Conservation (phyloP, 2,113 vertebrate species). For the Odocoileus hemionus region DNA sequence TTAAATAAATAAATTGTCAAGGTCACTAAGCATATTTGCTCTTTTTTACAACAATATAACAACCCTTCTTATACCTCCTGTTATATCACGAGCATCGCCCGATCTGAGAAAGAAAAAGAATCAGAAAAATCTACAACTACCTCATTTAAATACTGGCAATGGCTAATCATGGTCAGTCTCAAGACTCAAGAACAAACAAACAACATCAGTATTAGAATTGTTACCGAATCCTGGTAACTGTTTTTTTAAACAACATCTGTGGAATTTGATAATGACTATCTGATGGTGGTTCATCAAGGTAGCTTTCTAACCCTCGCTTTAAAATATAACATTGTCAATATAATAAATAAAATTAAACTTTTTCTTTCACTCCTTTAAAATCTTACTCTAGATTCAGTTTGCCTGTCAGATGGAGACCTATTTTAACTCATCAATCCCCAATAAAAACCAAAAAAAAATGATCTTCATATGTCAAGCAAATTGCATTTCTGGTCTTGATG, state of each 20-base stretch:
- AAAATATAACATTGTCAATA: neutral
- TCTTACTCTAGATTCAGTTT: neutral
- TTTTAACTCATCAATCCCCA: neutral
- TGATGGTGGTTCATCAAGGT: neutral
- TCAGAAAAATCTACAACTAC: neutral
- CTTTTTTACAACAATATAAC: conserved; percentile 3
- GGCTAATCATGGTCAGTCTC: neutral
- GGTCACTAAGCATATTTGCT: conserved; percentile 14
- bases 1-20: neutral
- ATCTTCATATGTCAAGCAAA: neutral
- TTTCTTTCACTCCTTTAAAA: conserved; percentile 19
- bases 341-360: neutral
- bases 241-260: neutral
- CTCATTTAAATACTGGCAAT: neutral
- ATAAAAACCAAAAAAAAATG: neutral
- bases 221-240: neutral
- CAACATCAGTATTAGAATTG: neutral
- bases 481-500: conserved; percentile 31
- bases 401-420: neutral
- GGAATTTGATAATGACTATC: neutral
- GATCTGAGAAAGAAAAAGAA: neutral
- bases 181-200: neutral
- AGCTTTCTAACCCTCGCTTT: conserved; percentile 13
- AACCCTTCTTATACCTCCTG: neutral
- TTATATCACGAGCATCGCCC: neutral